These are phyloP conservation scores for Carpatolechia fugitivella DNA, from an alignment of 2,888 invertebrate genomes.

Conservation along the genomic window DNA sequence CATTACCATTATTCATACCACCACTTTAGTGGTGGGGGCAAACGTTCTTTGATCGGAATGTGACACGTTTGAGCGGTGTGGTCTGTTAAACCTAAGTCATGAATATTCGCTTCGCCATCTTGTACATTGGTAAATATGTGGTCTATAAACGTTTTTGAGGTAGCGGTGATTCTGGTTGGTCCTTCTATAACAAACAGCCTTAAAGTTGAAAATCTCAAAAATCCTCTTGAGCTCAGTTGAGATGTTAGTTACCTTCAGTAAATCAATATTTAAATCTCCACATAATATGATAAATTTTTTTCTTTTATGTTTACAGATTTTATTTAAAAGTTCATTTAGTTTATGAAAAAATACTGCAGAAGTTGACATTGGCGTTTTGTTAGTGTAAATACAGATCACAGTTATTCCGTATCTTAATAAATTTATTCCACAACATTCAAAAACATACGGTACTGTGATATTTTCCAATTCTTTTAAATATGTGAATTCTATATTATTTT, in stretches of 20 bases:
- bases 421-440: background rate
- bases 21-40: background rate
- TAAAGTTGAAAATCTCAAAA: background rate
- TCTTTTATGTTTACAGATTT: background rate
- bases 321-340: too few species aligned
- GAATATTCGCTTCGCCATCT: background rate
- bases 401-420: background rate
- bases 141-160: background rate
- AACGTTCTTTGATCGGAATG: background rate
- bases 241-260: background rate
- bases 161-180: background rate
- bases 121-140: background rate
- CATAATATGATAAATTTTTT: too few species aligned
- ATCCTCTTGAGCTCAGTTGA: background rate
- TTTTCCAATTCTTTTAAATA: background rate
- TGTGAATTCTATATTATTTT: background rate
- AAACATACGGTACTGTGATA: background rate
- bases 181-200: background rate
- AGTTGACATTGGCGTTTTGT: background rate
- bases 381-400: background rate
- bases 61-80: background rate
- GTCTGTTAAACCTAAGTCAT: background rate
- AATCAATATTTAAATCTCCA: background rate
- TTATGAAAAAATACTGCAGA: too few species aligned
- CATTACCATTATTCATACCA: background rate